Evolutionary conservation across 2,888 invertebrate species (phyloP).

Genomic region (Peribatodes rhomboidaria): DNA sequence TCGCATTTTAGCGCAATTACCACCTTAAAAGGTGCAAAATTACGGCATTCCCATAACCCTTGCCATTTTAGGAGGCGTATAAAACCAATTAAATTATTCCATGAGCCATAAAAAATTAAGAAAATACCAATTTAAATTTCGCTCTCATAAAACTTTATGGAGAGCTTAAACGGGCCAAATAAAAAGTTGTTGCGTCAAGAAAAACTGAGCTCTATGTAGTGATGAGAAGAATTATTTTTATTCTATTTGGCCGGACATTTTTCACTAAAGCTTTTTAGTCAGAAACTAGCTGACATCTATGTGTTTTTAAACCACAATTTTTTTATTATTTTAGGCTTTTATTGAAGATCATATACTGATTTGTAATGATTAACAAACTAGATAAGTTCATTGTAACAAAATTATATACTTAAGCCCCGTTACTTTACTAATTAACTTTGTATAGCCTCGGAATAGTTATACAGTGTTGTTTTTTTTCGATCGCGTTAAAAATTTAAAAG

Average conservation of each 20-base stretch:
- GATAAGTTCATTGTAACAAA: too few species aligned
- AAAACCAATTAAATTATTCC: constrained; percentile 40
- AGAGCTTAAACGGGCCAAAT: constrained; percentile 35
- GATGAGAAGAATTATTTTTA: constrained; percentile 3
- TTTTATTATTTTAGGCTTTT: too few species aligned
- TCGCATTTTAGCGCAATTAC: constrained; percentile 14
- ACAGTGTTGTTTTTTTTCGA: too few species aligned
- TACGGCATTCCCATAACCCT: constrained; percentile 30
- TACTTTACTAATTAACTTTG: too few species aligned
- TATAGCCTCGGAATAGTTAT: too few species aligned
- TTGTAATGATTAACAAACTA: too few species aligned
- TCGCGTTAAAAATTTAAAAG: too few species aligned
- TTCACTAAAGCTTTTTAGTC: too few species aligned
- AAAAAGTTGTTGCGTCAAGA: constrained; percentile 43
- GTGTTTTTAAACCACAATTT: too few species aligned
- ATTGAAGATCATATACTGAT: too few species aligned
- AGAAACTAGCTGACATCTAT: too few species aligned
- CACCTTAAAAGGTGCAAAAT: constrained; percentile 27
- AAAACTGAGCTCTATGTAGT: constrained; percentile 32
- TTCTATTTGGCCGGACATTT: not conserved
- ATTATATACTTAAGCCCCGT: too few species aligned
- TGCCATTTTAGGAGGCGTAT: constrained; percentile 25
- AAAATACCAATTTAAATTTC: constrained; percentile 42
- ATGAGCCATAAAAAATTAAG: constrained; percentile 43
- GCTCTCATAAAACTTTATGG: constrained; percentile 44